phyloP scores from a whole-genome alignment of 2,888 invertebrate genomes.

The Drosophila borealis region DNA sequence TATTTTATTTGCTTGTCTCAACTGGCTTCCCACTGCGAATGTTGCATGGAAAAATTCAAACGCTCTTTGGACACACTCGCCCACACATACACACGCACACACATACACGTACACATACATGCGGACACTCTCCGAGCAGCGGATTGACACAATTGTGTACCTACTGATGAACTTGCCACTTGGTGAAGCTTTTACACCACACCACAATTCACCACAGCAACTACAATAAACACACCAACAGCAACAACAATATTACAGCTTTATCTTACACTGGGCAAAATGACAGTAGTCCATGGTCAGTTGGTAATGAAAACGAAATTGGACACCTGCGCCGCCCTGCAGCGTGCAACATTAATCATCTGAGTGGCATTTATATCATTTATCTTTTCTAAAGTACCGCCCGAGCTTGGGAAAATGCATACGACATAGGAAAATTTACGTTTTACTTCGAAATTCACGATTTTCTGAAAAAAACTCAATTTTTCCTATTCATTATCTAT shows the following conservation, averaged over 20 bases:
- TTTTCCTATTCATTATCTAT: too few species aligned
- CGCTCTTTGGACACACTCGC: constrained; percentile 3
- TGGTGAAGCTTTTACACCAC: constrained; percentile 61
- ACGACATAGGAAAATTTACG: too few species aligned
- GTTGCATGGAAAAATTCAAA: constrained; percentile 50
- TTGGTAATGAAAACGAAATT: constrained; percentile 32
- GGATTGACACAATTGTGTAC: constrained; percentile 68
- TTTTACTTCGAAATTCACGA: too few species aligned
- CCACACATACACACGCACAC: constrained; percentile 2
- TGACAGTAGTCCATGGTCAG: constrained; percentile 7
- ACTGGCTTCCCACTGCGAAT: constrained; percentile 24
- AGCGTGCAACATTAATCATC: constrained; percentile 19
- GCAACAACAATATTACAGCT: constrained; percentile 37
- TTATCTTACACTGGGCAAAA: constrained; percentile 54
- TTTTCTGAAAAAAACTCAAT: too few species aligned
- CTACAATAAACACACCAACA: constrained; percentile 25
- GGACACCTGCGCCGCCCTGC: constrained; percentile 14
- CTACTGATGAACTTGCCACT: constrained; percentile 69
- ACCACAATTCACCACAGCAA: constrained; percentile 40
- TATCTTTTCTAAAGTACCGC: too few species aligned
- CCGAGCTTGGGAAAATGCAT: too few species aligned
- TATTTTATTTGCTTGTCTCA: constrained; percentile 5
- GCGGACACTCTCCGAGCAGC: constrained; percentile 26
- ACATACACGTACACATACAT: neutral
- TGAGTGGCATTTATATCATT: neutral